Evolutionary conservation across 2,888 invertebrate species (phyloP), one percentile per base, ranked within the genome.

Genomic region (Clusia tigrina): DNA sequence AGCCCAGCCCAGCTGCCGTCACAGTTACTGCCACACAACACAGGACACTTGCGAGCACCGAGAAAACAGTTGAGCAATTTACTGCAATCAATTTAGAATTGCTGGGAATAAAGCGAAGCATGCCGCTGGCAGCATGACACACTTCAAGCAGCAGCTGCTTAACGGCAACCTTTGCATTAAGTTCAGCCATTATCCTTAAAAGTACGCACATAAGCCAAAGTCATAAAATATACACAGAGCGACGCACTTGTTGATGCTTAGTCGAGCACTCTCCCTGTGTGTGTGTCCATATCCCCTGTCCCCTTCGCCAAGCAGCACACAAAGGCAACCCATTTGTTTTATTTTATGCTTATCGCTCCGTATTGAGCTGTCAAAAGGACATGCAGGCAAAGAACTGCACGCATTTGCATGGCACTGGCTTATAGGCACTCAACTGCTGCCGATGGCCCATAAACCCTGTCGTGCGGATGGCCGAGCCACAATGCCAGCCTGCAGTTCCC

Each of bases 331-430:
- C 55, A 38, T 37, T 55, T 55, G 55, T 55, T 55, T 55, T 38
- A 55, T 55, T 55, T 55, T 37, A 55, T 55, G 55, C 55, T 55
- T 55, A 55, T 55, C 55, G 55, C 23, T 55, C n/a, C 20, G 18
- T 55, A 38, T 55, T 55, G 55, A 55, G 20, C 55, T 55, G 55
- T 55, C 55, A 37, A 55, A 38, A 37, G 38, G 55, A 55, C 55
- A 55, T 22, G 15, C n/a, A 12, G n/a, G 17, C 17, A 24, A 12
- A 17, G 26, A 10, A 32, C 17, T 23, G 26, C 15, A 54, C 15
- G n/a, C 42, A 42, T 17, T 3, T n/a, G n/a, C 42, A 42, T n/a
- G n/a, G 42, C 9, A 42, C 42, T 15, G 3, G n/a, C 42, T 15
- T 17, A n/a, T 17, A 42, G 12, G n/a, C n/a, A n/a, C 42, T 15